Evolutionary conservation across 1,140 invertebrate species (phyloP).

Genomic region (Scaptomyza montana): DNA sequence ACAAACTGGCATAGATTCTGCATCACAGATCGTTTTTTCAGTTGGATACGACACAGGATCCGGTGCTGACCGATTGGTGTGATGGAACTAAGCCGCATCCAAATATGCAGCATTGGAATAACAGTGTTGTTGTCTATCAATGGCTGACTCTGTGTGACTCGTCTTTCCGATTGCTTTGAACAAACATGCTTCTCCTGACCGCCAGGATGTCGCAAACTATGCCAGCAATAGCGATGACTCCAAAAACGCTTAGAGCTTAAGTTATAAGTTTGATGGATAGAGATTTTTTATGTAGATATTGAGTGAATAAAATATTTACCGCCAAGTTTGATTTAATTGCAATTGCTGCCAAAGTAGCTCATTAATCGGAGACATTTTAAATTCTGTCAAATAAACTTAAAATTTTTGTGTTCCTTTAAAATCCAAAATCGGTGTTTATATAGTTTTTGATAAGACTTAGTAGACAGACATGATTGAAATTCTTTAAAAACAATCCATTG

Average conservation of each 20-base stretch:
- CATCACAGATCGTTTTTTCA: conserved; percentile 34
- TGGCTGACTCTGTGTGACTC: background rate
- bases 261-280: background rate
- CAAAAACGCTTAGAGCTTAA: background rate
- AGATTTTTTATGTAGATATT: background rate
- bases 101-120: conserved; percentile 30
- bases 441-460: no score
- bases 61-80: background rate
- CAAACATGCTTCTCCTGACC: conserved; percentile 6
- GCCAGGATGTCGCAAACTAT: background rate
- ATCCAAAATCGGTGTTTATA: no score
- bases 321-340: conserved; percentile 21
- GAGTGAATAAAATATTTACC: conserved; percentile 6
- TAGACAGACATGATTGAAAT: no score
- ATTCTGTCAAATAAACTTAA: no score
- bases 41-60: background rate
- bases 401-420: background rate
- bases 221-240: conserved; percentile 16
- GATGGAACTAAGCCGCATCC: conserved; percentile 8
- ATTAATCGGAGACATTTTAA: conserved; percentile 15
- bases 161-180: background rate
- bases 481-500: background rate
- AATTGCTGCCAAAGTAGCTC: conserved; percentile 21
- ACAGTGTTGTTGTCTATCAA: background rate
- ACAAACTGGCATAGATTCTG: conserved; percentile 30